Evolutionary conservation across 2,888 invertebrate genomes (phyloP).

Genomic region (Tethea ocularis): DNA sequence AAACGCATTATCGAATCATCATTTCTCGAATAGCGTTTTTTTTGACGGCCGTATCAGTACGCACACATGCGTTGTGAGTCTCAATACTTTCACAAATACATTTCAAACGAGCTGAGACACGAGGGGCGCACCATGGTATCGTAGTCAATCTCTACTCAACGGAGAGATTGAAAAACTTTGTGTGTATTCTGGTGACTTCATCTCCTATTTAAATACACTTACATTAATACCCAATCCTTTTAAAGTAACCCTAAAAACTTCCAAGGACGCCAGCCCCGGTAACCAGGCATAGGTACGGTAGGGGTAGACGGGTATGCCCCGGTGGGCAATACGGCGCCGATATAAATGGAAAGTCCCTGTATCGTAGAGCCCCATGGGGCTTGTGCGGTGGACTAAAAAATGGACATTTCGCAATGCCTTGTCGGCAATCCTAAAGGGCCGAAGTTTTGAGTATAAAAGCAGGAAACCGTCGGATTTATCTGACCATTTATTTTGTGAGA

Average conservation of each 20-base stretch:
- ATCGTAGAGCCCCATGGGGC: constrained; percentile 18
- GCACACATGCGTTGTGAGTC: not conserved
- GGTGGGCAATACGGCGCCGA: constrained; percentile 24
- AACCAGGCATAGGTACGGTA: not conserved
- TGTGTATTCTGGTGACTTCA: not conserved
- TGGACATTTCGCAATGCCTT: constrained; percentile 9
- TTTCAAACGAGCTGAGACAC: not conserved
- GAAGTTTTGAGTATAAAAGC: not conserved
- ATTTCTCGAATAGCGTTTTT: no score
- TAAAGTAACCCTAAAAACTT: constrained; percentile 3
- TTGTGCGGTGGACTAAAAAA: constrained; percentile 2
- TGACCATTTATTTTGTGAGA: not conserved
- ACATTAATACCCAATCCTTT: constrained; percentile 1
- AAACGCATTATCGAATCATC: no score
- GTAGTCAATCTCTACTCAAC: not conserved
- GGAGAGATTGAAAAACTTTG: not conserved
- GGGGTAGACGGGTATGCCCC: constrained; percentile 25
- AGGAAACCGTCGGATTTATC: not conserved
- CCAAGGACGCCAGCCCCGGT: not conserved
- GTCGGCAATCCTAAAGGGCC: not conserved
- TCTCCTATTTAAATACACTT: constrained; percentile 1
- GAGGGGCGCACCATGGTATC: not conserved
- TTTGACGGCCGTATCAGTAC: no score
- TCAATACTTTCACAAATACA: no score
- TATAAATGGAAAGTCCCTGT: constrained; percentile 43